phyloP scores from a whole-genome alignment of 1,140 invertebrate genomes.

The Drosophila tsacasi region DNA sequence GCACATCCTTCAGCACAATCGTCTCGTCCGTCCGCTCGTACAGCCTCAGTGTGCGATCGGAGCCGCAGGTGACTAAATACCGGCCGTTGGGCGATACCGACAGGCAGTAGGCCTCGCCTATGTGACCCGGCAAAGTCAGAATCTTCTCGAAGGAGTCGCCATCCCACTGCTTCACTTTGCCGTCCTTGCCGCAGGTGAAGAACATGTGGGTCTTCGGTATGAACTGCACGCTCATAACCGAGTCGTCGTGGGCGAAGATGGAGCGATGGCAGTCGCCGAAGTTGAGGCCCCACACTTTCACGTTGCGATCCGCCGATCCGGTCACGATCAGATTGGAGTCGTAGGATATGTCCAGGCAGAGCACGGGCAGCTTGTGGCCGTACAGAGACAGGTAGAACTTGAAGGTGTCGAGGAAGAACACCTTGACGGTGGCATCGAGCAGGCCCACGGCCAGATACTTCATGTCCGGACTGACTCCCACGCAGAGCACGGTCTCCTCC shows the following conservation, averaged over 20 bases:
- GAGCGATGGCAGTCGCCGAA: constrained; percentile 98
- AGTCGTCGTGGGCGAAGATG: constrained; percentile 97
- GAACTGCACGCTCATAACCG: constrained; percentile 95
- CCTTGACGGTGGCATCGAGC: constrained; percentile 97
- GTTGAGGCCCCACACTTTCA: constrained; percentile 99
- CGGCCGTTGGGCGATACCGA: constrained; percentile 93
- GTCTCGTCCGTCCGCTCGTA: constrained; percentile 95
- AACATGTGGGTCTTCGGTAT: constrained; percentile 96
- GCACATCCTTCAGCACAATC: constrained; percentile 96
- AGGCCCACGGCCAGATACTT: constrained; percentile 95
- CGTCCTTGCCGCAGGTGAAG: constrained; percentile 97
- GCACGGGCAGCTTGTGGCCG: constrained; percentile 97
- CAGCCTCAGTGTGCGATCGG: constrained; percentile 95
- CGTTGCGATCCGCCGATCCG: constrained; percentile 97
- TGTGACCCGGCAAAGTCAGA: constrained; percentile 92
- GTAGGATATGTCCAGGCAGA: constrained; percentile 97
- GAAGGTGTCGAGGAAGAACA: constrained; percentile 97
- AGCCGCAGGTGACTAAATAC: constrained; percentile 93
- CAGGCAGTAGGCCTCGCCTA: constrained; percentile 91
- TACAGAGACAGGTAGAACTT: constrained; percentile 99
- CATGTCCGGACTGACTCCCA: constrained; percentile 93
- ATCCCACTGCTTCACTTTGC: constrained; percentile 98
- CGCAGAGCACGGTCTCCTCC: constrained; percentile 94
- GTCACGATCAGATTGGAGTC: constrained; percentile 96
- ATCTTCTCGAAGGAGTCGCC: constrained; percentile 97